These are phyloP conservation scores for Meliscaeva auricollis DNA, from an alignment of 2,888 invertebrate species.

Conservation along the genomic window DNA sequence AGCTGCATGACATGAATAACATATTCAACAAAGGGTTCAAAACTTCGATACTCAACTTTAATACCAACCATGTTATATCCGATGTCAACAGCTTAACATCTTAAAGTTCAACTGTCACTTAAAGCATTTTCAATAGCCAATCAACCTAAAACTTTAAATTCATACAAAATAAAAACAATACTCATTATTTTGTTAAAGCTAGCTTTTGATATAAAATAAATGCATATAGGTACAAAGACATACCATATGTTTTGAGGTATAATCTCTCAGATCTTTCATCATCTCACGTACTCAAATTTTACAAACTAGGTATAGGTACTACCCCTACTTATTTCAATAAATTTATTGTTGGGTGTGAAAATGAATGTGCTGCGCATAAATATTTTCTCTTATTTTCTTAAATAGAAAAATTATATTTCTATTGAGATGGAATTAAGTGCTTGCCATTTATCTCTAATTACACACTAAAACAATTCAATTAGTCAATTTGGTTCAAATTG, in stretches of 20 bases:
- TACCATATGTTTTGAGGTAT: not conserved
- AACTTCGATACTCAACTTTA: too few relatives aligned
- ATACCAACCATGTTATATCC: too few relatives aligned
- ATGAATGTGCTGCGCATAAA: slow-evolving; percentile 20
- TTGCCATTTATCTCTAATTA: slow-evolving; percentile 30
- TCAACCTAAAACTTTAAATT: slow-evolving; percentile 6
- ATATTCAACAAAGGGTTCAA: too few relatives aligned
- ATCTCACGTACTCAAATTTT: slow-evolving; percentile 39
- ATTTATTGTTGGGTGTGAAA: slow-evolving; percentile 25
- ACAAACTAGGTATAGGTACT: not conserved
- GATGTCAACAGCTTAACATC: not conserved
- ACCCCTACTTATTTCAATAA: slow-evolving; percentile 19
- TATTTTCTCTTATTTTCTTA: not conserved
- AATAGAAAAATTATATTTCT: slow-evolving; percentile 14
- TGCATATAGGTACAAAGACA: too few relatives aligned
- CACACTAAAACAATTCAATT: slow-evolving; percentile 13
- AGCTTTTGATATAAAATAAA: not conserved
- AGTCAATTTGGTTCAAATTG: not conserved
- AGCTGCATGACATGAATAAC: too few relatives aligned
- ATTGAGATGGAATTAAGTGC: slow-evolving; percentile 25
- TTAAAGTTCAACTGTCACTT: slow-evolving; percentile 24
- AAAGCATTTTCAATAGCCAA: not conserved
- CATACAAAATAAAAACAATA: slow-evolving; percentile 16
- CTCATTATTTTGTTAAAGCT: not conserved
- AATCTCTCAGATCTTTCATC: slow-evolving; percentile 45